Percentiles rank a stretch among this genome's conserved stretches.
Conservation (phyloP, 2,113 vertebrate genomes). For the Myanophis thanlyinensis region DNA sequence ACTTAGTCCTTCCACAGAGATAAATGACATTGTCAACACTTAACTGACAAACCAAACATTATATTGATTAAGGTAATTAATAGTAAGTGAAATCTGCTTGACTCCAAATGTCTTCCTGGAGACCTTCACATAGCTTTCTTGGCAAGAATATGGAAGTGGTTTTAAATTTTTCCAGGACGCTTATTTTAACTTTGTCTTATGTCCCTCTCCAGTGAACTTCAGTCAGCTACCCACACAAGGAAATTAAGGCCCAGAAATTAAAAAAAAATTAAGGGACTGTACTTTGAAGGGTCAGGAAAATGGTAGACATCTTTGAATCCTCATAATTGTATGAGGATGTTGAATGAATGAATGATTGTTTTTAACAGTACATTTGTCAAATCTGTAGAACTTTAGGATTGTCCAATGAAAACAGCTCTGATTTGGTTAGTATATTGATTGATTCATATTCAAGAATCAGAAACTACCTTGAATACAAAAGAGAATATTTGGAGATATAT, state of each 20-base stretch:
- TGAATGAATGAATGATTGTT: neutral
- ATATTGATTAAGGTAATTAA: neutral
- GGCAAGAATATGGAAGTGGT: neutral
- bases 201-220: neutral
- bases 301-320: neutral
- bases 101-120: neutral
- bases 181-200: neutral
- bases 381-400: neutral
- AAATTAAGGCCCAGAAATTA: neutral
- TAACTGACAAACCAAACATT: neutral
- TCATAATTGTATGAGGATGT: neutral
- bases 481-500: neutral
- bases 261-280: neutral
- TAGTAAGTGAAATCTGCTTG: neutral
- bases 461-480: neutral
- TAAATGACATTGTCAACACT: neutral
- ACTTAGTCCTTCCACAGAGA: neutral
- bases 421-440: neutral
- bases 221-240: neutral
- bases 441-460: neutral
- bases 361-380: neutral
- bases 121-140: neutral
- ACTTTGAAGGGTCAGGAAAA: neutral
- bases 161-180: neutral
- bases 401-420: neutral